phyloP scores from a whole-genome alignment of 2,888 invertebrate species.

The Pinctada fucata region DNA sequence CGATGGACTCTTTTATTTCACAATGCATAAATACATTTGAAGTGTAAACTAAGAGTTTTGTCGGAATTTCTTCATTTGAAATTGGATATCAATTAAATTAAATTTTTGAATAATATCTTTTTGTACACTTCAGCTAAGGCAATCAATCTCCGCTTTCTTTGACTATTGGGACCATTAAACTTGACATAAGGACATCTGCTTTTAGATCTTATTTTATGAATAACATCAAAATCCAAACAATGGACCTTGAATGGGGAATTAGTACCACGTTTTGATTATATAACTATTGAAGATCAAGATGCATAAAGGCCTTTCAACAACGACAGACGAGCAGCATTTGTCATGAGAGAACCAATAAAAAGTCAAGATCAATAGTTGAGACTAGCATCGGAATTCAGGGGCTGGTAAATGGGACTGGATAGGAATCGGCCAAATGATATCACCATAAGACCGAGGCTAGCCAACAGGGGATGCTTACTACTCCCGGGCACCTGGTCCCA shows the following conservation, averaged over 20 bases:
- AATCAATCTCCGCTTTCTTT: not conserved
- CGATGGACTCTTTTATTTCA: not conserved
- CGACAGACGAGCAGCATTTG: no score
- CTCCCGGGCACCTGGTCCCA: no score
- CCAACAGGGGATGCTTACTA: no score
- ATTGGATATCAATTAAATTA: not conserved
- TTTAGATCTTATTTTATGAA: not conserved
- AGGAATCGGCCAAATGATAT: no score
- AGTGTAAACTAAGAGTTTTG: not conserved
- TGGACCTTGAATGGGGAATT: not conserved
- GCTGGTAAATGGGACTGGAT: no score
- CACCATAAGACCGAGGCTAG: no score
- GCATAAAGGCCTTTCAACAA: no score
- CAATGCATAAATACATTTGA: not conserved
- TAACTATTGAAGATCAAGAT: not conserved
- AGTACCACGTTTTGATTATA: not conserved
- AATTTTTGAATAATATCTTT: slow-evolving; percentile 1
- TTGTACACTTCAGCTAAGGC: not conserved
- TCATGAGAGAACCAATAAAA: no score
- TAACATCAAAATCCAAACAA: not conserved
- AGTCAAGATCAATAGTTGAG: no score
- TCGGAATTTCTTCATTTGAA: not conserved
- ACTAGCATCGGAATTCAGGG: no score
- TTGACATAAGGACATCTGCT: not conserved
- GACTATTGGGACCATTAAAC: not conserved